Conservation (phyloP, 2,888 invertebrate genomes). For the Anthophora plumipes region DNA sequence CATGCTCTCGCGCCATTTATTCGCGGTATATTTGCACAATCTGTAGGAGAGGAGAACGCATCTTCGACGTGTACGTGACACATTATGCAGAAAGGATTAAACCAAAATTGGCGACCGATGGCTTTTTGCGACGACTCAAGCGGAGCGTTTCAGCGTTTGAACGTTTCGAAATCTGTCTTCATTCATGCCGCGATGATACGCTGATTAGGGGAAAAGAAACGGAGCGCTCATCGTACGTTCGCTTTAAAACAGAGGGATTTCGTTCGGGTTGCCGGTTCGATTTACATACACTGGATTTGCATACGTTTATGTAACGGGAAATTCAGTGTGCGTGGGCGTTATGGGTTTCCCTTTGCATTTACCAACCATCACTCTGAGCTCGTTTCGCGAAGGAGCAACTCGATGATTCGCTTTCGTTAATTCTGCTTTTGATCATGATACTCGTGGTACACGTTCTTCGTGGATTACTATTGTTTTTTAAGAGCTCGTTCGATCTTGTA, state of each 20-base stretch:
- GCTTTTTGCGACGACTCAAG: not conserved
- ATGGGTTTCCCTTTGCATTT: conserved; percentile 48
- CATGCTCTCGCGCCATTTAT: conserved; percentile 33
- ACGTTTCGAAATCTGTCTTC: conserved; percentile 47
- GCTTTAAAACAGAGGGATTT: conserved; percentile 36
- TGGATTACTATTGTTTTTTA: too few relatives aligned
- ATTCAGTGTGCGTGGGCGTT: conserved; percentile 54
- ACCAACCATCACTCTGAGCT: conserved; percentile 10
- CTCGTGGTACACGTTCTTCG: not conserved
- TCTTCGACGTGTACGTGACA: not conserved
- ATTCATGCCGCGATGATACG: conserved; percentile 49
- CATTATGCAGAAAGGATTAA: not conserved
- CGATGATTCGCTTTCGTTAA: not conserved
- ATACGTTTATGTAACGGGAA: conserved; percentile 57
- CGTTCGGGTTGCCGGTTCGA: conserved; percentile 47
- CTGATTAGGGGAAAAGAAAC: conserved; percentile 55
- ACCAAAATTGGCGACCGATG: conserved; percentile 3
- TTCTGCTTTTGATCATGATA: not conserved
- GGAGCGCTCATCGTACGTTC: conserved; percentile 34
- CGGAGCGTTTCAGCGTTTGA: not conserved
- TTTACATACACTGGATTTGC: conserved; percentile 54
- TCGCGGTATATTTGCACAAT: conserved; percentile 34
- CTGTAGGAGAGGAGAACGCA: conserved; percentile 7
- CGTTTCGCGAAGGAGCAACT: conserved; percentile 5
- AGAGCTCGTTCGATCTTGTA: not conserved